phyloP scores from a whole-genome alignment of 2,113 vertebrate species.

The Camelus dromedarius region DNA sequence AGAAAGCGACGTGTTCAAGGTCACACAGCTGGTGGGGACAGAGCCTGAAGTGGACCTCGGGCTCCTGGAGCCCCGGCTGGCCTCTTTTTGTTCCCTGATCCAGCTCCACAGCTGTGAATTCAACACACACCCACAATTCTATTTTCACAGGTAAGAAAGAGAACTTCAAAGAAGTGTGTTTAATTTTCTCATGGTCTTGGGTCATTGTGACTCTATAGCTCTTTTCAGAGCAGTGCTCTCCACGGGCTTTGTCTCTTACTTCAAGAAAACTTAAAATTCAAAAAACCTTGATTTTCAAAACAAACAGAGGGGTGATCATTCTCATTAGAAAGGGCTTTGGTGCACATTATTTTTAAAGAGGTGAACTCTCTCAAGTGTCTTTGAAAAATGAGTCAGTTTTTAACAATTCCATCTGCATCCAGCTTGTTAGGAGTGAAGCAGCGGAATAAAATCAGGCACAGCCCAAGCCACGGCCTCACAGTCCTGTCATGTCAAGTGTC shows the following conservation, averaged over 20 bases:
- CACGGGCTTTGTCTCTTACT: not conserved
- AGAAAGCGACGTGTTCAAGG: not conserved
- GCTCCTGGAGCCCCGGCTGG: not conserved
- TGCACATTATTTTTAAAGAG: conserved; percentile 13
- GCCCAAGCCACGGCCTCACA: not conserved
- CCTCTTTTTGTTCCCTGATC: not conserved
- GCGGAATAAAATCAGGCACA: not conserved
- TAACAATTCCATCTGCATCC: not conserved
- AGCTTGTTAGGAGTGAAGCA: conserved; percentile 13
- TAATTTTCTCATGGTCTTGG: not conserved
- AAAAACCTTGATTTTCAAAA: conserved; percentile 53
- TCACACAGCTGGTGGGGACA: not conserved
- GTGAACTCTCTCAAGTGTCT: conserved; percentile 21
- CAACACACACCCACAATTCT: not conserved
- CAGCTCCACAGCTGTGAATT: not conserved
- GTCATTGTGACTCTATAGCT: not conserved
- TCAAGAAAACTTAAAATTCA: conserved; percentile 49
- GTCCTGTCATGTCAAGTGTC: not conserved
- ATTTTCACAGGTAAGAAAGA: not conserved
- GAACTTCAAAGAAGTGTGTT: not conserved
- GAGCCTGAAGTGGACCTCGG: not conserved
- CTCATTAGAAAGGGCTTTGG: conserved; percentile 25
- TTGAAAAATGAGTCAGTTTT: conserved; percentile 29
- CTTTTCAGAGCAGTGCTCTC: not conserved
- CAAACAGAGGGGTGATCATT: conserved; percentile 37